Evolutionary conservation across 1,140 invertebrate genomes (phyloP), one percentile per base, ranked within the genome.

Genomic region (Theocolax elegans): DNA sequence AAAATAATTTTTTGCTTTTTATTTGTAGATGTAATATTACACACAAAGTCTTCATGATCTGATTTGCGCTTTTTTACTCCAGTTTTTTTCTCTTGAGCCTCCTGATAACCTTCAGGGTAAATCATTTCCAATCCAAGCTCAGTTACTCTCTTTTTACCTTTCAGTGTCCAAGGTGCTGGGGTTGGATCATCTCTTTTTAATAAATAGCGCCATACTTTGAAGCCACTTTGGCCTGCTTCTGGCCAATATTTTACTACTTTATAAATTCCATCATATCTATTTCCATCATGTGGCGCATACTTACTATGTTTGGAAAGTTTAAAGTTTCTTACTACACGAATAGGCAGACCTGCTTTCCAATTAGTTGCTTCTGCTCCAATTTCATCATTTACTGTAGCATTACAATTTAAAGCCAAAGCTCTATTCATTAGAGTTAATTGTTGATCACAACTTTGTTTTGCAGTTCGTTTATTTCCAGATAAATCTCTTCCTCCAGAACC

Each of bases 241-340:
- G 92, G 92, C 85, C 92, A 95, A 80, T 95, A 96, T 75, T 93
- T 95, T 0, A 94, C 91, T 7, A 96, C 90, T 83, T 94, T 93
- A 79, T 94, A 94, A 44, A 93, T 89, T 2, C 92, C 92, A 84
- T 93, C 91, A 79, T 93, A 93, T 67, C 91, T 90, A 71, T 89
- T 88, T 29, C 94, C 94, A 74, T 92, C 90, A 73, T 90, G 84
- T 3, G 94, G 94, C 10, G 92, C 92, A 83, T 91, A 95, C 80
- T 92, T 89, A 3, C 93, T 93, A 80, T 93, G 89, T 81, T 93
- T 93, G 1, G 79, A 49, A 75, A 89, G 90, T 80, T 95, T 95
- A 76, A 89, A 92, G 71, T 91, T 94, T 42, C 94, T 87, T 0
- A 95, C 89, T 1, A 96, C 94, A 69, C 94, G 83, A 15, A 96